phyloP scores from a whole-genome alignment of 2,113 vertebrate genomes.

The Petromus typicus region DNA sequence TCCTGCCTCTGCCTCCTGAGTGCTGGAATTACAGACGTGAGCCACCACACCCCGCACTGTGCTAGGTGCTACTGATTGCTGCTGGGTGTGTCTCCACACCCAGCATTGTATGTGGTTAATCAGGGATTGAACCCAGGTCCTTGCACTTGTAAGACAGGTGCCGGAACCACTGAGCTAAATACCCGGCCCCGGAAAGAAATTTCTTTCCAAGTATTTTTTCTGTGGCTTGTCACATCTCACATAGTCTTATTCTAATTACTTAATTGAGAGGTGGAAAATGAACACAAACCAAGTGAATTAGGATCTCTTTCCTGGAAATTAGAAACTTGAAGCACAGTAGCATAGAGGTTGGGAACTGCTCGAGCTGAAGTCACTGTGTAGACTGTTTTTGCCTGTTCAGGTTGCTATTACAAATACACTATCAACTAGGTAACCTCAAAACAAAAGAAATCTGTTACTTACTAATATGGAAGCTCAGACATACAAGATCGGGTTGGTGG shows the following conservation, averaged over 20 bases:
- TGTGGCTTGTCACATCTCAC: background rate
- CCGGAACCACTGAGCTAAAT: no score
- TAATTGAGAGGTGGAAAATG: background rate
- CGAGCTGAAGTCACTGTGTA: background rate
- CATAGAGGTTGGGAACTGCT: background rate
- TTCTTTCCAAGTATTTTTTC: background rate
- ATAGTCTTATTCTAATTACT: background rate
- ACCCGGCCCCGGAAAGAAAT: background rate
- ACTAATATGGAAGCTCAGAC: background rate
- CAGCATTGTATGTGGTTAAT: no score
- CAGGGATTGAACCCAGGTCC: no score
- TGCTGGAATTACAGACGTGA: no score
- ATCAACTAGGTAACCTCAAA: background rate
- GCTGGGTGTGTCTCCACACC: no score
- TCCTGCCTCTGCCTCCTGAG: no score
- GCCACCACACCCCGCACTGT: no score
- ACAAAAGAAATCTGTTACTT: background rate
- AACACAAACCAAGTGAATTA: background rate
- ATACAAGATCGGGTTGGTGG: background rate
- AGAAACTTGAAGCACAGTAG: background rate
- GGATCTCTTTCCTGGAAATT: slow-evolving; percentile 11
- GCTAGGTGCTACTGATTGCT: no score
- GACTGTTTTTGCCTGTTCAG: background rate
- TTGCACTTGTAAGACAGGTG: no score
- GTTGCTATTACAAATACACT: background rate